A percentile compares a stretch with the other conserved stretches of the same genome.
These are phyloP conservation scores for Platyura marginata DNA, from an alignment of 1,140 invertebrate species.

Conservation along the genomic window DNA sequence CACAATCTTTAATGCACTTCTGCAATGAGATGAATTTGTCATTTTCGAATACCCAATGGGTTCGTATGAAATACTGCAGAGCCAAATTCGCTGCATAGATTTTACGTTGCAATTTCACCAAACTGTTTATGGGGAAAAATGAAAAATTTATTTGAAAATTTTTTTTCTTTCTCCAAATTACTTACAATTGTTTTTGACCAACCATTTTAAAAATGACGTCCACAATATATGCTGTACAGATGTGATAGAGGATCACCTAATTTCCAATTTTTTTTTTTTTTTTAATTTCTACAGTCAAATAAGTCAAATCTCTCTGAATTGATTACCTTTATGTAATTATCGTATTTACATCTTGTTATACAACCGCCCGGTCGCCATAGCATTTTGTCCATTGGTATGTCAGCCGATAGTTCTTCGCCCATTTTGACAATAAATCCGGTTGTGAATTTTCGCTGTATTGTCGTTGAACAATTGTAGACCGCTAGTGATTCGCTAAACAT, in stretches of 20 bases:
- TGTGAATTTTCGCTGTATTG: slow-evolving; percentile 44
- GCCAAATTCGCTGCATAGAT: slow-evolving; percentile 57
- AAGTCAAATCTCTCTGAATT: too few relatives aligned
- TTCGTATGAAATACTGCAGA: slow-evolving; percentile 56
- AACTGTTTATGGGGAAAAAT: slow-evolving; percentile 40
- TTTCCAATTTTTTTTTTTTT: too few relatives aligned
- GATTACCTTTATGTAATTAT: slow-evolving; percentile 33
- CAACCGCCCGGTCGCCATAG: slow-evolving; percentile 43
- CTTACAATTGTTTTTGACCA: slow-evolving; percentile 58
- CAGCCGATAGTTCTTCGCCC: slow-evolving; percentile 27
- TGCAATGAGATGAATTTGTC: slow-evolving; percentile 46
- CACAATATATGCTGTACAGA: slow-evolving; percentile 48
- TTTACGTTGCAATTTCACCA: slow-evolving; percentile 59
- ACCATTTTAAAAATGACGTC: slow-evolving; percentile 37
- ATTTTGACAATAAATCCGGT: slow-evolving; percentile 36
- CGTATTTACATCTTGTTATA: slow-evolving; percentile 26
- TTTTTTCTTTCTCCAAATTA: slow-evolving; percentile 8
- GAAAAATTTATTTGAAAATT: slow-evolving; percentile 1
- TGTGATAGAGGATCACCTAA: slow-evolving; percentile 37
- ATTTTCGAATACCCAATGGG: slow-evolving; percentile 68
- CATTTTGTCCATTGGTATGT: slow-evolving; percentile 42
- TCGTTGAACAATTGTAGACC: slow-evolving; percentile 48
- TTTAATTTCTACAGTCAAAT: too few relatives aligned
- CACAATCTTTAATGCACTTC: slow-evolving; percentile 33
- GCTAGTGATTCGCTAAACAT: slow-evolving; percentile 27